A percentile compares a stretch with the other conserved stretches of the same genome.
These are phyloP conservation scores for Cassiopea xamachana DNA, from an alignment of 30 jellyfish, hydroid and myxozoan genomes.

Conservation along the genomic window DNA sequence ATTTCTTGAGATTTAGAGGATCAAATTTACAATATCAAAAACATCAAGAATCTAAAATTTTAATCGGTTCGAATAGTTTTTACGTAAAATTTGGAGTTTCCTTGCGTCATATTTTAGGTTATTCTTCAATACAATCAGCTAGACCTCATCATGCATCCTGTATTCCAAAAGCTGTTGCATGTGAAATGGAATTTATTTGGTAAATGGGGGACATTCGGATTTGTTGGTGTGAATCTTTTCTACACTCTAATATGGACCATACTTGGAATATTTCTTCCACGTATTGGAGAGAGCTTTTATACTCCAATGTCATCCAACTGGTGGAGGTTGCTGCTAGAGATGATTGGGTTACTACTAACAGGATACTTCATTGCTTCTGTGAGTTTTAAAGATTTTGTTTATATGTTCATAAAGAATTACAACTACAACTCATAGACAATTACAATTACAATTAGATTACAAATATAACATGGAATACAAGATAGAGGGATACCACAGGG, in stretches of 20 bases:
- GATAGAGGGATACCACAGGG: too few relatives aligned
- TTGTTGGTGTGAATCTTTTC: constrained; percentile 71
- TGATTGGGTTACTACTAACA: constrained; percentile 85
- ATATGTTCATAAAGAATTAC: too few relatives aligned
- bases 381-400: neutral
- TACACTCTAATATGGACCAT: constrained; percentile 96
- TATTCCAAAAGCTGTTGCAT: constrained; percentile 84
- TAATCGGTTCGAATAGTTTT: too few relatives aligned
- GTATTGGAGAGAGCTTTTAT: constrained; percentile 74
- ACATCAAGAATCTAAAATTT: too few relatives aligned
- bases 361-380: constrained; percentile 84
- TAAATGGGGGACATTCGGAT: constrained; percentile 76
- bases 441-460: too few relatives aligned
- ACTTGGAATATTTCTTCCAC: constrained; percentile 90
- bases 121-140: constrained; percentile 93
- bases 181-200: constrained; percentile 96
- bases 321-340: constrained; percentile 95
- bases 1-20: too few relatives aligned
- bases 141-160: constrained; percentile 97
- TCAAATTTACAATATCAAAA: too few relatives aligned
- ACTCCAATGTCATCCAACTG: constrained; percentile 70
- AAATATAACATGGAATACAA: too few relatives aligned
- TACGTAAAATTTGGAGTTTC: too few relatives aligned
- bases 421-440: too few relatives aligned
- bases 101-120: constrained; percentile 55